Evolutionary conservation across 1,140 invertebrate genomes (phyloP).

Genomic region (Procambarus virginalis): DNA sequence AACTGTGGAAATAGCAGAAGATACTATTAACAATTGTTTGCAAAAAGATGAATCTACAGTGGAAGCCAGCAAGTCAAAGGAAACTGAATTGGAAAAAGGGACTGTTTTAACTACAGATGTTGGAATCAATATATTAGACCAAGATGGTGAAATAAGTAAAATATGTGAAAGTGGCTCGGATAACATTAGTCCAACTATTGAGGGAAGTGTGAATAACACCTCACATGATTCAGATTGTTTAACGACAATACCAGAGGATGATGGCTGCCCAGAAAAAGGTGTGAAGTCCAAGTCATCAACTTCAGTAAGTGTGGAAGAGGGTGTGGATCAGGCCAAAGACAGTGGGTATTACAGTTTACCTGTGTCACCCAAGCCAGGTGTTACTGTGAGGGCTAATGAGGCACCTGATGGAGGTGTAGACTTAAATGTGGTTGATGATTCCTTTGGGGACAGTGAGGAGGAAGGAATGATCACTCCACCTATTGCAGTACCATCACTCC

Average conservation of each 20-base stretch:
- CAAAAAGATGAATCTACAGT: background rate
- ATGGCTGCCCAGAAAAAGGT: slow-evolving; percentile 1
- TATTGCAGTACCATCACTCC: slow-evolving; percentile 1
- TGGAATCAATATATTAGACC: background rate
- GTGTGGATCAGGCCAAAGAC: slow-evolving; percentile 39
- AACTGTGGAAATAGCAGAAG: background rate
- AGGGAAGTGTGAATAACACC: background rate
- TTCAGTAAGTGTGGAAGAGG: slow-evolving; percentile 15
- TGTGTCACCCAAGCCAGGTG: slow-evolving; percentile 45
- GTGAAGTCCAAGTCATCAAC: background rate
- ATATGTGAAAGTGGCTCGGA: background rate
- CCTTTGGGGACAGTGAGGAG: slow-evolving; percentile 44
- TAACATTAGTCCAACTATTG: background rate
- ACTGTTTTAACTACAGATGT: background rate
- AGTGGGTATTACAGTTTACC: slow-evolving; percentile 60
- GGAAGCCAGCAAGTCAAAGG: background rate
- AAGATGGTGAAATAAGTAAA: background rate
- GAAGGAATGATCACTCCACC: slow-evolving; percentile 34
- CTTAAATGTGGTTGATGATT: background rate
- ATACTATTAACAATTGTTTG: background rate
- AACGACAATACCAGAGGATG: background rate
- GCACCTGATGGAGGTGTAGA: background rate
- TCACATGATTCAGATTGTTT: background rate
- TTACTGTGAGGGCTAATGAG: slow-evolving; percentile 10
- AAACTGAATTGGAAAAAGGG: background rate